These are phyloP conservation scores for Pituophis catenifer DNA, from an alignment of 2,113 vertebrate genomes.

Conservation along the genomic window DNA sequence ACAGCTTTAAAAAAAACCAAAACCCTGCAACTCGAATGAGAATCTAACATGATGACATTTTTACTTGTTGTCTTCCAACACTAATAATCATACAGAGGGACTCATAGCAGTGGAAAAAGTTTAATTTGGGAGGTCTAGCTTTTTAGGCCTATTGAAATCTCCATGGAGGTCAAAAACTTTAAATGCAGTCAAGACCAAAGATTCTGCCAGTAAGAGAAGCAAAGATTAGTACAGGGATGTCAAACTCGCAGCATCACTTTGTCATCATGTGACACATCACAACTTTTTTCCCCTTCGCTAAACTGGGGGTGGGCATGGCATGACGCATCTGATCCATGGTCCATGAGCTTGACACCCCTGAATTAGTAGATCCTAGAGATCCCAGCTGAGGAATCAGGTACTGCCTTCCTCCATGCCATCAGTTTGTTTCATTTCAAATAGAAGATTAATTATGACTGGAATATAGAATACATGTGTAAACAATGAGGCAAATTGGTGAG, in stretches of 20 bases:
- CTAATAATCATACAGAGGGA: not conserved
- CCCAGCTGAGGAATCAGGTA: not conserved
- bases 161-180: not conserved
- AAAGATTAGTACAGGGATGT: not conserved
- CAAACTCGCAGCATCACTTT: too few relatives aligned
- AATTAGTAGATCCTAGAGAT: not conserved
- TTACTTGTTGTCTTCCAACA: not conserved
- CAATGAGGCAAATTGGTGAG: not conserved
- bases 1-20: not conserved
- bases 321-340: too few relatives aligned
- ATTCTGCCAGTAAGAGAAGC: not conserved
- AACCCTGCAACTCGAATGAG: not conserved
- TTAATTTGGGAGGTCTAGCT: not conserved
- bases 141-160: not conserved
- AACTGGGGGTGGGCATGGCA: too few relatives aligned
- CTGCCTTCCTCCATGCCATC: not conserved
- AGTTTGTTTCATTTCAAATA: not conserved
- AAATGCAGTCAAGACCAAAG: not conserved
- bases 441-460: not conserved
- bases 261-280: too few relatives aligned
- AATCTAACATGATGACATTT: not conserved
- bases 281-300: too few relatives aligned
- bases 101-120: not conserved
- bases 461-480: not conserved
- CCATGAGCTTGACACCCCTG: too few relatives aligned